Conservation (phyloP, 1,140 invertebrate species). For the Ostrea denselamellosa region DNA sequence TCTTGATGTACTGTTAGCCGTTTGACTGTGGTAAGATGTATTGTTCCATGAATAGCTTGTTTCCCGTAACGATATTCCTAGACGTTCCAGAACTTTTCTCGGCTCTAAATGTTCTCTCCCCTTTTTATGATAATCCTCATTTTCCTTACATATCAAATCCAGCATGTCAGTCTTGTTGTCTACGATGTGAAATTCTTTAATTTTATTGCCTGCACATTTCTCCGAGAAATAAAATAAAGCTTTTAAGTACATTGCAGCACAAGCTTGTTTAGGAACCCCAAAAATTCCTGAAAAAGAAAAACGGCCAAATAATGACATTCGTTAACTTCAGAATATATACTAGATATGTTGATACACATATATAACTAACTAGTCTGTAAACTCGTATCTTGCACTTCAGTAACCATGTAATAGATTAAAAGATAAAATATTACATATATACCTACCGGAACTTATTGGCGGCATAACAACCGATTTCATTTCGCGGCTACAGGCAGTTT, state of each 20-base stretch:
- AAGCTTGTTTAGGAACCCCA: constrained; percentile 47
- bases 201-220: background rate
- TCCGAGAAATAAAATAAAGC: constrained; percentile 34
- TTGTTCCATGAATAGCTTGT: background rate
- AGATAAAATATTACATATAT: background rate
- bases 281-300: constrained; percentile 51
- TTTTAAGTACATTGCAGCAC: constrained; percentile 53
- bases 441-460: constrained; percentile 58
- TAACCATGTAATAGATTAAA: background rate
- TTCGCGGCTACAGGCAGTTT: background rate
- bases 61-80: background rate
- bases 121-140: background rate
- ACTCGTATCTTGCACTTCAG: background rate
- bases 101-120: background rate
- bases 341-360: no score
- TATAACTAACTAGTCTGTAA: no score
- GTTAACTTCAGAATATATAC: no score
- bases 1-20: background rate
- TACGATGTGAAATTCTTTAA: constrained; percentile 1
- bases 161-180: background rate
- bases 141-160: background rate
- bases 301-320: background rate
- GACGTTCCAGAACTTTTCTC: background rate
- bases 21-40: background rate
- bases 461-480: constrained; percentile 50